Evolutionary conservation across 2,113 vertebrate genomes (phyloP).

Genomic region (Pachyramphus minor): DNA sequence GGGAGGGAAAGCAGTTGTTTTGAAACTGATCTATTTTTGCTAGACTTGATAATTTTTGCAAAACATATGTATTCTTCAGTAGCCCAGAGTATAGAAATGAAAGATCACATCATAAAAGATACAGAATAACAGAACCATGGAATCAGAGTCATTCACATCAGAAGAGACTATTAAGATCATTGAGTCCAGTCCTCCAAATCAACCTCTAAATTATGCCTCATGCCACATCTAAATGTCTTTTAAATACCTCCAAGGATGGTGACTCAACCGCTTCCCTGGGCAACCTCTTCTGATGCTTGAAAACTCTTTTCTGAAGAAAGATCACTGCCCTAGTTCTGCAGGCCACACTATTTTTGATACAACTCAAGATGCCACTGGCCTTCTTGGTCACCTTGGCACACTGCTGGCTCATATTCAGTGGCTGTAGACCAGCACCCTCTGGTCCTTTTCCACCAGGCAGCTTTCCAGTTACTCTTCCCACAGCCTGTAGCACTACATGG

Average conservation of each 20-base stretch:
- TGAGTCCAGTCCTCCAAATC: background rate
- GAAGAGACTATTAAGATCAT: background rate
- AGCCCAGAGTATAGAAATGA: background rate
- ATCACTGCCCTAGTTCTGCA: background rate
- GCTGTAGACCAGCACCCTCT: background rate
- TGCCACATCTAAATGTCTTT: background rate
- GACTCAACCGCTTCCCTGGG: background rate
- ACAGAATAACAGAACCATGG: background rate
- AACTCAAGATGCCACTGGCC: background rate
- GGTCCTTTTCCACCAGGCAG: background rate
- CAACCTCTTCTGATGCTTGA: background rate
- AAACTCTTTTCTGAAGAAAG: background rate
- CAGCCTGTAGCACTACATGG: background rate
- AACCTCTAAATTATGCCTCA: rapidly evolving
- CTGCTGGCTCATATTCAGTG: rapidly evolving
- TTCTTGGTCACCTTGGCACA: background rate
- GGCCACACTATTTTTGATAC: background rate
- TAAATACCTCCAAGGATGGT: background rate
- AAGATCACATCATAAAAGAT: background rate
- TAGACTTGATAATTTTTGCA: background rate
- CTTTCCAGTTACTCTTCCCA: background rate
- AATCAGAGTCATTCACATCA: rapidly evolving
- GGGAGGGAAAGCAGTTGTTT: rapidly evolving
- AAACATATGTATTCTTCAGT: background rate
- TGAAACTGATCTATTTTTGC: background rate